Evolutionary conservation across 2,888 invertebrate species (phyloP), one percentile per base, ranked within the genome.

Genomic region (Ophioninae sp.): DNA sequence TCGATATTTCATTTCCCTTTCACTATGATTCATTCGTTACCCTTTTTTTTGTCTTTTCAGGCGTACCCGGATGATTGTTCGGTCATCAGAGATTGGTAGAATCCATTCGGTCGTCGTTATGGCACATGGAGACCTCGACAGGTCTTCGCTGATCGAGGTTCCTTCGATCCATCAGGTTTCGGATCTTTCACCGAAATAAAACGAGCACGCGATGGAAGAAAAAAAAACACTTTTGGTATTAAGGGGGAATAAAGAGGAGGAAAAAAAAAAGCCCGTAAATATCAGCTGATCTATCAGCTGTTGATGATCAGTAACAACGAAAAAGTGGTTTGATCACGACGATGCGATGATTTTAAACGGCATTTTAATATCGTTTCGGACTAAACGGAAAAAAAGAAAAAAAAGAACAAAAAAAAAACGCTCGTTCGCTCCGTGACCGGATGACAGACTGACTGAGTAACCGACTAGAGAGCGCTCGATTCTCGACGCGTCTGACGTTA

Each of bases 51-150:
- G 0, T 64, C 56, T 62, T 41, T 69, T 56, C 30, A 30, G 30
- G 30, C 2, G 13, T 13, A 20, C 41, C 23, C 20, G 30, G 8
- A 7, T 21, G 30, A 37, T 59, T 64, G 62, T 59, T 30, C 67
- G 57, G 30, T 64, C 50, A 69, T 57, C 41, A 41, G 57, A 44
- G 30, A 3, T 30, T 3, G 30, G 3, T 30, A 30, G 30, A 30
- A 30, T 30, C 30, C 30, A 30, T 3, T 30, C 30, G 30, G 30
- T n/a, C n/a, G 30, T 30, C 3, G n/a, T 83, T 87, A 88, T 88
- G 87, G 87, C 88, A 87, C 87, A 86, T 86, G 86, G 85, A 86
- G 87, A 87, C 85, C 85, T 76, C 82, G 81, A 80, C 82, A 67
- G 81, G 72, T 13, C 79, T 75, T 79, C 69, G 65, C 81, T 72